These are phyloP conservation scores for Pseudorhiza aurosa DNA, from an alignment of 30 jellyfish, hydroid and myxozoan species.

Conservation along the genomic window DNA sequence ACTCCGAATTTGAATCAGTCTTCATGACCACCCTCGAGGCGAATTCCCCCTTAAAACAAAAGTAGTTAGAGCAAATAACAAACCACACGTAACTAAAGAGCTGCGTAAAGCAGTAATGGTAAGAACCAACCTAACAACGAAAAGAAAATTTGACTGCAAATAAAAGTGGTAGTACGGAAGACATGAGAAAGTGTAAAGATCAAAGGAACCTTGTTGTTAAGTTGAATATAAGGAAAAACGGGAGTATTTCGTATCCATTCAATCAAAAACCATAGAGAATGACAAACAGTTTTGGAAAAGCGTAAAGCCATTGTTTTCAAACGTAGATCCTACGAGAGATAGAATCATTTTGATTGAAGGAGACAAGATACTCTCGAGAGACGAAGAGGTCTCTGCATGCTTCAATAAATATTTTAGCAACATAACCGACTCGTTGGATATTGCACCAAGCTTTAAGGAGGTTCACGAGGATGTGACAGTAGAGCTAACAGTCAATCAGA, in stretches of 20 bases:
- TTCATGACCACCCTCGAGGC: not conserved
- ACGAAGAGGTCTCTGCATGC: constrained; percentile 36
- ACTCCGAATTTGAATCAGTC: not conserved
- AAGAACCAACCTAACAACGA: not conserved
- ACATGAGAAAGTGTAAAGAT: constrained; percentile 1
- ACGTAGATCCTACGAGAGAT: constrained; percentile 14
- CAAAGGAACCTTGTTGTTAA: constrained; percentile 8
- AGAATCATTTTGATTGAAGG: constrained; percentile 23
- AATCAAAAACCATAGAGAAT: constrained; percentile 28
- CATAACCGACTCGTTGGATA: constrained; percentile 18
- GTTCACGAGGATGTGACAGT: too few relatives aligned
- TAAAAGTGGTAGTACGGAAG: not conserved
- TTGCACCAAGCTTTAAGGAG: constrained; percentile 8
- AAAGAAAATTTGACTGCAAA: too few relatives aligned
- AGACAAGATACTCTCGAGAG: constrained; percentile 32
- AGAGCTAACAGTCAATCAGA: constrained; percentile 1
- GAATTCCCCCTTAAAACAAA: not conserved
- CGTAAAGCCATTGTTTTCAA: constrained; percentile 18
- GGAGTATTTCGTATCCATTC: too few relatives aligned
- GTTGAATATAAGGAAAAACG: not conserved
- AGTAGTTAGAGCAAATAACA: not conserved
- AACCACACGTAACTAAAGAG: not conserved
- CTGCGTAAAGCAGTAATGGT: not conserved
- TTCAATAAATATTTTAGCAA: constrained; percentile 5
- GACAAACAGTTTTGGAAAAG: constrained; percentile 17